These are phyloP conservation scores for Eublepharis macularius DNA, from an alignment of 2,113 vertebrate species.

Conservation along the genomic window DNA sequence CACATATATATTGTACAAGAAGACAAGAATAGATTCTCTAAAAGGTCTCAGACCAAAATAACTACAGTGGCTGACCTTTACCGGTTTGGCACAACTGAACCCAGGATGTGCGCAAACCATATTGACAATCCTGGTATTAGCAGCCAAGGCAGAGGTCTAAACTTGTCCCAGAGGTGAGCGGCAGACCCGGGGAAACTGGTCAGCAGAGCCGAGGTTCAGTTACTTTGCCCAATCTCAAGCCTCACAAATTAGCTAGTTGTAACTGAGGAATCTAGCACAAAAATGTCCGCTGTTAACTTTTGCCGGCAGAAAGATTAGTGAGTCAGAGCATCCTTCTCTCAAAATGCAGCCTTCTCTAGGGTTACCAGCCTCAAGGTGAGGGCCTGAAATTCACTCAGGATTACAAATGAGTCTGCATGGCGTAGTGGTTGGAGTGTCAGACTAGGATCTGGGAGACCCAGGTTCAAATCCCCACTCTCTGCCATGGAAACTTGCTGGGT, in stretches of 20 bases:
- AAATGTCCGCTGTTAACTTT: not conserved
- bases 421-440: too few species aligned
- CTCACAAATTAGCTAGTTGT: not conserved
- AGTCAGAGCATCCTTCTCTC: not conserved
- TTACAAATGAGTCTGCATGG: too few species aligned
- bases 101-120: not conserved
- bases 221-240: not conserved
- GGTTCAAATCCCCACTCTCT: too few species aligned
- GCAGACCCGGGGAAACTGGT: not conserved
- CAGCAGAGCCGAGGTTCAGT: not conserved
- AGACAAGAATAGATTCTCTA: not conserved
- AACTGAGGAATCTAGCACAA: not conserved
- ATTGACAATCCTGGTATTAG: not conserved
- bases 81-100: not conserved
- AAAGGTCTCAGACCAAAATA: not conserved
- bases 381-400: too few species aligned
- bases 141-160: not conserved
- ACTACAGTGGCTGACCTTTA: not conserved
- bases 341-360: not conserved
- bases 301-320: not conserved
- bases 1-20: not conserved
- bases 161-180: not conserved
- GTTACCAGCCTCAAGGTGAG: too few species aligned
- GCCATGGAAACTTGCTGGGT: too few species aligned
- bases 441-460: too few species aligned